Evolutionary conservation across 2,113 vertebrate genomes (phyloP).

Genomic region (Myiopsitta monachus): DNA sequence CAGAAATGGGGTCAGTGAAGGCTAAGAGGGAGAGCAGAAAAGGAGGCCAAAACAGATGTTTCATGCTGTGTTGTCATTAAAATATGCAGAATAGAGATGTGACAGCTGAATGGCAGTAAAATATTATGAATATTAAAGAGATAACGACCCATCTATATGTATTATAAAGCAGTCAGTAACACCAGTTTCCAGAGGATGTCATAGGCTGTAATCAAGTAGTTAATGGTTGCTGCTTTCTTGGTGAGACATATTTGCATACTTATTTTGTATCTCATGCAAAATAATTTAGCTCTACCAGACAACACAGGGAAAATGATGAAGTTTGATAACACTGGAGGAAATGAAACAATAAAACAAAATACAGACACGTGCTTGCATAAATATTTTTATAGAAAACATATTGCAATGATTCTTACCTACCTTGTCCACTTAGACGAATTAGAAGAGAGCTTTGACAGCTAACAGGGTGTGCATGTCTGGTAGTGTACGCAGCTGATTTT

Average conservation of each 20-base stretch:
- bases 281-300: not conserved
- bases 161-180: not conserved
- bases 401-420: not conserved
- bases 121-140: not conserved
- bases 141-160: not conserved
- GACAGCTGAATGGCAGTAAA: not conserved
- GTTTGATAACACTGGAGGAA: not conserved
- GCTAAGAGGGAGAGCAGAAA: not conserved
- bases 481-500: not conserved
- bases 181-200: not conserved
- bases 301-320: not conserved
- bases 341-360: not conserved
- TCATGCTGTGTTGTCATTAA: not conserved
- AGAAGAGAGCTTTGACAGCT: not conserved
- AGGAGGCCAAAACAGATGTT: not conserved
- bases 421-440: not conserved
- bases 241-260: not conserved
- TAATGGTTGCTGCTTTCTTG: not conserved
- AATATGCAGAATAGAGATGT: not conserved
- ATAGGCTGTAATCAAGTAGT: not conserved
- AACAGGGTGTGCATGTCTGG: too few species aligned
- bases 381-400: not conserved
- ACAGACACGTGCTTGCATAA: not conserved
- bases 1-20: not conserved
- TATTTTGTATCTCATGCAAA: not conserved